phyloP scores from a whole-genome alignment of 2,888 invertebrate species.

The Eupithecia subfuscata region DNA sequence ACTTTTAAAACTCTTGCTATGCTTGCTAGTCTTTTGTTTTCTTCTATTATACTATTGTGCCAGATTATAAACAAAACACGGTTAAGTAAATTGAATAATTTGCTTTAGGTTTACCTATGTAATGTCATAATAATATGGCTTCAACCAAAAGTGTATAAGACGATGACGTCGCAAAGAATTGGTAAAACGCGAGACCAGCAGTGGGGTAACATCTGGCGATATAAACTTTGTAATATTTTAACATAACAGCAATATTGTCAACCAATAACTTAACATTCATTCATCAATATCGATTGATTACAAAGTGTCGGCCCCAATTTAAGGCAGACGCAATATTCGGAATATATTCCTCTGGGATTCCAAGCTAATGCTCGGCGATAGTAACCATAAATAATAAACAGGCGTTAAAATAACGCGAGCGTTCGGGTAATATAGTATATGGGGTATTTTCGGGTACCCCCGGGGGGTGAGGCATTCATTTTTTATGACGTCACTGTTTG shows the following conservation, averaged over 20 bases:
- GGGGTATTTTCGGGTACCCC: no score
- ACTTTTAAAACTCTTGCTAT: no score
- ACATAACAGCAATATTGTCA: not conserved
- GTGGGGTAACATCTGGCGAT: not conserved
- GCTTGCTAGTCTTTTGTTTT: no score
- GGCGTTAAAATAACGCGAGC: not conserved
- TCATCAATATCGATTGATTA: not conserved
- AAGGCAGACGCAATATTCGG: not conserved
- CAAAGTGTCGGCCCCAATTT: constrained; percentile 3
- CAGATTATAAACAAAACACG: no score
- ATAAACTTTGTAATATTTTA: not conserved
- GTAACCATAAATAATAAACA: constrained; percentile 1
- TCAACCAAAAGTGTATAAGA: no score
- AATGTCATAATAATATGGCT: no score
- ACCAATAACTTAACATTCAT: not conserved
- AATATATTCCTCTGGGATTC: not conserved
- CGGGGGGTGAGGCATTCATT: no score
- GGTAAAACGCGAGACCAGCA: not conserved
- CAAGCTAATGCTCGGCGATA: not conserved
- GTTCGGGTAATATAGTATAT: no score
- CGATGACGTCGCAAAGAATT: not conserved
- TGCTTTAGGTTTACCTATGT: no score
- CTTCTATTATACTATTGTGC: no score
- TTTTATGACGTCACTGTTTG: no score
- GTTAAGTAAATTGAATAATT: no score